These are phyloP conservation scores for Falco naumanni DNA, from an alignment of 2,797 vertebrate species.

Conservation along the genomic window DNA sequence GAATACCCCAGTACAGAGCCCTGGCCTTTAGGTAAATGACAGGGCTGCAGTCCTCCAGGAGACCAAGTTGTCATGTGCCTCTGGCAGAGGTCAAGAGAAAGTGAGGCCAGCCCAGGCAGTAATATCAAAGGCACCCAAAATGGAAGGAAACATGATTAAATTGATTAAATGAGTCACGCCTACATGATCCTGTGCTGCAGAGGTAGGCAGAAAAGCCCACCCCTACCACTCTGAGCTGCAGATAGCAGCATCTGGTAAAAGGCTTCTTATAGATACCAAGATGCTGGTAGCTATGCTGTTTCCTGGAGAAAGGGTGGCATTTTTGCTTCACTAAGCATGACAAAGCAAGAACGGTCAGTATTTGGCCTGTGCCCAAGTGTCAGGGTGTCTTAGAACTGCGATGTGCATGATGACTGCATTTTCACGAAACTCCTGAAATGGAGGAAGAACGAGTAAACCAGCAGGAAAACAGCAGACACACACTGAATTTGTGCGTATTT, in stretches of 20 bases:
- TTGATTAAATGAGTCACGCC: not conserved
- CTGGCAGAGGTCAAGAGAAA: not conserved
- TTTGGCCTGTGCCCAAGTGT: not conserved
- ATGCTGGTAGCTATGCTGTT: conserved; percentile 10
- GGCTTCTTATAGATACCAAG: not conserved
- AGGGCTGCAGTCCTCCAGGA: not conserved
- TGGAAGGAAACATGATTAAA: conserved; percentile 21
- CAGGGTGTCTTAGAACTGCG: not conserved
- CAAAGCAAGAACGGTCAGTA: conserved; percentile 21
- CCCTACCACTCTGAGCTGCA: not conserved
- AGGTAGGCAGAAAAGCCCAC: conserved; percentile 33
- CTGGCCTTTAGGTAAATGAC: not conserved
- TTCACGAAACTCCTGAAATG: not conserved
- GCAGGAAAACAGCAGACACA: not conserved
- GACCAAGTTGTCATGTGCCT: not conserved
- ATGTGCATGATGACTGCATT: not conserved
- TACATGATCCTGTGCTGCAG: not conserved
- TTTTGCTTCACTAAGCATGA: conserved; percentile 44
- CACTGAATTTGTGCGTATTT: not conserved
- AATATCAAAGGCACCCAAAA: not conserved
- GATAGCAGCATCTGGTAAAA: not conserved
- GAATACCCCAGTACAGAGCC: not conserved
- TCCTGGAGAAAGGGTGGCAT: conserved; percentile 9
- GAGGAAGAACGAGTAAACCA: not conserved
- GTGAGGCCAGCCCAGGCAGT: not conserved